Evolutionary conservation across 2,113 vertebrate genomes (phyloP).

Genomic region (Hypomesus transpacificus): DNA sequence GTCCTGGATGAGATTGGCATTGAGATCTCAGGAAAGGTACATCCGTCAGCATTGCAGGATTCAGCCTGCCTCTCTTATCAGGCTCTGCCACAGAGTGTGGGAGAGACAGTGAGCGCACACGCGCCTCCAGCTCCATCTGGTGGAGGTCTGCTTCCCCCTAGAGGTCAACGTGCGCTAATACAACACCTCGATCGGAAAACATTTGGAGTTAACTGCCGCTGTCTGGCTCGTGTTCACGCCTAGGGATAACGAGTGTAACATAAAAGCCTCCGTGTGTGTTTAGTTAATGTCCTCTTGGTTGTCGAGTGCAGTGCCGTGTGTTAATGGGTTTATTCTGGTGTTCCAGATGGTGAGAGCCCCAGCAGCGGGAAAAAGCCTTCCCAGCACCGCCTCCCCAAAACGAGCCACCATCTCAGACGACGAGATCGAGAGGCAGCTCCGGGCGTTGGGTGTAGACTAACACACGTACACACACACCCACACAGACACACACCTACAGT

Average conservation of each 20-base stretch:
- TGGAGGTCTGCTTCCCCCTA: conserved; percentile 56
- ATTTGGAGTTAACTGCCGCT: neutral
- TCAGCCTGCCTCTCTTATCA: conserved; percentile 34
- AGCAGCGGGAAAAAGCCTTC: conserved; percentile 82
- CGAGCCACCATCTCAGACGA: conserved; percentile 86
- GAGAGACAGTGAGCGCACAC: neutral
- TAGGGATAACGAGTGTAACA: too few relatives aligned
- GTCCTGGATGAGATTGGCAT: conserved; percentile 98
- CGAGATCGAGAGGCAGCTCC: conserved; percentile 95
- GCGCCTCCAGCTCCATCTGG: conserved; percentile 37
- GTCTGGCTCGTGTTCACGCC: neutral
- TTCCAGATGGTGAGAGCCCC: conserved; percentile 93
- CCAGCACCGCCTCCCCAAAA: conserved; percentile 80
- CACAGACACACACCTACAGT: neutral
- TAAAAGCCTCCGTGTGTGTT: neutral
- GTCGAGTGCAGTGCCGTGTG: neutral
- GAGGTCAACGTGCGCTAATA: conserved; percentile 36
- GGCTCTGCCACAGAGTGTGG: neutral
- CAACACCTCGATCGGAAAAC: neutral
- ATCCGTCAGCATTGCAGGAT: conserved; percentile 23
- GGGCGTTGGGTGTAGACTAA: conserved; percentile 93
- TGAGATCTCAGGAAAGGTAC: conserved; percentile 94
- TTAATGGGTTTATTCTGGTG: conserved; percentile 25
- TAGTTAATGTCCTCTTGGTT: neutral
- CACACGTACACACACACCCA: conserved; percentile 11